A percentile compares a stretch with the other conserved stretches of the same genome.
These are phyloP conservation scores for Lepus townsendii DNA, from an alignment of 2,797 vertebrate genomes.

Conservation along the genomic window DNA sequence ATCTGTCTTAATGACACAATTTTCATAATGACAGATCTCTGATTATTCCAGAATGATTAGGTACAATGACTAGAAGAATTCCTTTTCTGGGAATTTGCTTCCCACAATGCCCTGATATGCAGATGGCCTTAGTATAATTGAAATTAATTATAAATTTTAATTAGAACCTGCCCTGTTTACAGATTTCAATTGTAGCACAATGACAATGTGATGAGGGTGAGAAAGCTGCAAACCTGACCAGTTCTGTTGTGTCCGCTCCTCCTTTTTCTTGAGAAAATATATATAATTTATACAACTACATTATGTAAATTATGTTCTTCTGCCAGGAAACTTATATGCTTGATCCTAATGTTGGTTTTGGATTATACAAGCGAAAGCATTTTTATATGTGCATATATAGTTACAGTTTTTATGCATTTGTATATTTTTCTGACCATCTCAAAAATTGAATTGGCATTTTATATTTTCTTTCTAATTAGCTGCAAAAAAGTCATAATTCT, in stretches of 20 bases:
- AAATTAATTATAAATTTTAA: slow-evolving; percentile 25
- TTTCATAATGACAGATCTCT: not conserved
- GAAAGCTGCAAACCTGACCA: not conserved
- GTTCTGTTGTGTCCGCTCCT: slow-evolving; percentile 24
- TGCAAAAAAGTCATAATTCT: not conserved
- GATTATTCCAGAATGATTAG: slow-evolving; percentile 21
- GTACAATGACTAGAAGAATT: slow-evolving; percentile 10
- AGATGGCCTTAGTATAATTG: not conserved
- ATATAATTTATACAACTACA: slow-evolving; percentile 20
- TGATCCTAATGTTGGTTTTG: slow-evolving; percentile 35
- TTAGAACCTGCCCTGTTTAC: not conserved
- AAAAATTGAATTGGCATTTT: not conserved
- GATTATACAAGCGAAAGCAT: slow-evolving; percentile 24
- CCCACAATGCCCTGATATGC: not conserved
- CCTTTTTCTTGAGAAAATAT: slow-evolving; percentile 14
- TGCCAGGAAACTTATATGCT: slow-evolving; percentile 43
- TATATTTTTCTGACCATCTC: not conserved
- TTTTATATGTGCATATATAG: not conserved
- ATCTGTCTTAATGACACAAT: not conserved
- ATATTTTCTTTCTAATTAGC: not conserved
- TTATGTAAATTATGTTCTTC: not conserved
- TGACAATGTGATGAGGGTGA: not conserved
- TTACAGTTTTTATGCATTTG: not conserved
- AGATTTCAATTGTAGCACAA: not conserved
- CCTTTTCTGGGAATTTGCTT: slow-evolving; percentile 46